Evolutionary conservation across 2,888 invertebrate species (phyloP).

Genomic region (Psylliodes chrysocephalus): DNA sequence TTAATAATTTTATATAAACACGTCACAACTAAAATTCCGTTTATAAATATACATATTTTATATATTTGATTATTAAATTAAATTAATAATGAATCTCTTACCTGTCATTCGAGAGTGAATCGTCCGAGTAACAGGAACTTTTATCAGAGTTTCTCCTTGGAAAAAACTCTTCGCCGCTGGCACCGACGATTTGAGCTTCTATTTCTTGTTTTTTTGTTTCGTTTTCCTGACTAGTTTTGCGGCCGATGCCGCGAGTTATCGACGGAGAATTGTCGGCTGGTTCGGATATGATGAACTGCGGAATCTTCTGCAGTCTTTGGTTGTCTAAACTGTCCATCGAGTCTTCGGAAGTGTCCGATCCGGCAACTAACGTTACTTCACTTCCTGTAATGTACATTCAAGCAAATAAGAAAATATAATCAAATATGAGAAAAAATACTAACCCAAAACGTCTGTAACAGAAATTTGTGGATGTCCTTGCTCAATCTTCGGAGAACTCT

Average conservation of each 20-base stretch:
- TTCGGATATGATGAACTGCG: slow-evolving; percentile 77
- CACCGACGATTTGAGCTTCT: slow-evolving; percentile 32
- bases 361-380: slow-evolving; percentile 80
- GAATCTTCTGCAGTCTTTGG: slow-evolving; percentile 64
- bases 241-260: slow-evolving; percentile 76
- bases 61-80: too few species aligned
- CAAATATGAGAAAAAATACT: slow-evolving; percentile 28
- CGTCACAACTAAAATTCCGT: too few species aligned
- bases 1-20: too few species aligned
- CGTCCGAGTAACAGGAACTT: slow-evolving; percentile 77
- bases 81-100: too few species aligned
- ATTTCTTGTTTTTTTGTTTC: slow-evolving; percentile 56
- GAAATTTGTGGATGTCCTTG: slow-evolving; percentile 84
- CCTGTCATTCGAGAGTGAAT: slow-evolving; percentile 76
- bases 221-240: slow-evolving; percentile 73
- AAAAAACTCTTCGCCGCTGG: slow-evolving; percentile 62
- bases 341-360: slow-evolving; percentile 78
- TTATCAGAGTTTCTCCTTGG: slow-evolving; percentile 76
- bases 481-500: slow-evolving; percentile 59
- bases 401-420: not conserved
- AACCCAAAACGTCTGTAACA: slow-evolving; percentile 88
- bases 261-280: slow-evolving; percentile 81
- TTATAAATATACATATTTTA: too few species aligned
- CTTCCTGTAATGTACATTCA: slow-evolving; percentile 69
- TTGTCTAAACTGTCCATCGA: slow-evolving; percentile 77